Evolutionary conservation across 2,113 vertebrate species (phyloP).

Genomic region (Trochalopteron elliotii): DNA sequence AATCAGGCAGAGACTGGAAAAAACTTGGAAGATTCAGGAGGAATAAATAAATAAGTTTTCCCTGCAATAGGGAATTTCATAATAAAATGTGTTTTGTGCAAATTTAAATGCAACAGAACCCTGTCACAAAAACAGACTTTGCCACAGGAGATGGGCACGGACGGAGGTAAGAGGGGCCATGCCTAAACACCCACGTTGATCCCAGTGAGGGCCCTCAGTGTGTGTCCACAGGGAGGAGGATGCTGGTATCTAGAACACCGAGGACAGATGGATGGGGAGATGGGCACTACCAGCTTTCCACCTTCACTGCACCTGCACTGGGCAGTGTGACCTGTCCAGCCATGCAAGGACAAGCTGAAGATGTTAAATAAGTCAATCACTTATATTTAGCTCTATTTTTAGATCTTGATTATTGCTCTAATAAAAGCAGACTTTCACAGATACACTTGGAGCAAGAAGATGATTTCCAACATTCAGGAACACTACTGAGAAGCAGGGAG

Average conservation of each 20-base stretch:
- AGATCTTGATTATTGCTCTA: conserved; percentile 15
- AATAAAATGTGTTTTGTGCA: conserved; percentile 43
- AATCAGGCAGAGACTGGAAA: neutral
- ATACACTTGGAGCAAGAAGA: neutral
- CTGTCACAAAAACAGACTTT: neutral
- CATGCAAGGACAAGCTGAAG: neutral
- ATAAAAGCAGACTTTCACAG: neutral
- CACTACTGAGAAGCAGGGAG: neutral
- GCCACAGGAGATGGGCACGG: neutral
- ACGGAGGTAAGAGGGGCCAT: neutral
- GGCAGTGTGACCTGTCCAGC: neutral
- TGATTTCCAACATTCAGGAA: neutral
- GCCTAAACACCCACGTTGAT: neutral
- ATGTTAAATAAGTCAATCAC: neutral
- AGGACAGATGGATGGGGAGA: neutral
- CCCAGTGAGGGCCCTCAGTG: neutral
- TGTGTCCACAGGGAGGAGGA: neutral
- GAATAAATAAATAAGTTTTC: conserved; percentile 27
- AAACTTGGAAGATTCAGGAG: neutral
- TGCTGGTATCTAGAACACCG: neutral
- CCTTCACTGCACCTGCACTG: neutral
- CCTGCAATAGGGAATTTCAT: neutral
- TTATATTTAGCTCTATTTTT: neutral
- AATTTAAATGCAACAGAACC: conserved; percentile 30
- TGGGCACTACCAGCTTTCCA: neutral